A percentile compares a stretch with the other conserved stretches of the same genome.
phyloP scores from a whole-genome alignment of 1,140 invertebrate genomes.

The Tetraneura akinire region DNA sequence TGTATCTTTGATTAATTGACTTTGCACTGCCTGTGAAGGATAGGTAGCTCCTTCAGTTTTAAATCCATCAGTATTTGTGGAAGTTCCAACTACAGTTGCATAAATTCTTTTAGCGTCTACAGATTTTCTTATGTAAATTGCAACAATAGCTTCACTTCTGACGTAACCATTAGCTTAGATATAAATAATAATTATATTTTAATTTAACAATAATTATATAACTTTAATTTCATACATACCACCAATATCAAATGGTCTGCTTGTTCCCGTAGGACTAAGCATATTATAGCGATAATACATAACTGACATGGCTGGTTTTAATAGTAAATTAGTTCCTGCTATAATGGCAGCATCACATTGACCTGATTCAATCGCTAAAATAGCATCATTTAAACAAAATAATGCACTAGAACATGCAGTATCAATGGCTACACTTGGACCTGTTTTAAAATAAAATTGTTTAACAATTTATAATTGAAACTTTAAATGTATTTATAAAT shows the following conservation, averaged over 20 bases:
- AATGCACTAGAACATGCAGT: conserved; percentile 52
- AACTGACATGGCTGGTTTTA: conserved; percentile 64
- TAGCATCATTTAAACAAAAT: conserved; percentile 58
- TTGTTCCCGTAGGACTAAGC: conserved; percentile 35
- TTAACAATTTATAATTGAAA: neutral
- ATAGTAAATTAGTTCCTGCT: conserved; percentile 63
- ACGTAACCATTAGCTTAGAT: conserved; percentile 66
- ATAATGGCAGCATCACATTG: conserved; percentile 69
- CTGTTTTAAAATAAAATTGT: conserved; percentile 13
- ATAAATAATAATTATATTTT: neutral
- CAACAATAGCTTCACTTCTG: conserved; percentile 66
- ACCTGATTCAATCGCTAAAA: conserved; percentile 63
- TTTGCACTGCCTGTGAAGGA: conserved; percentile 34
- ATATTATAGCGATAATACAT: conserved; percentile 58
- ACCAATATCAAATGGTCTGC: conserved; percentile 49
- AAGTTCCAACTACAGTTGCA: conserved; percentile 64
- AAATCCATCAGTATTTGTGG: conserved; percentile 66
- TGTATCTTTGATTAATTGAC: conserved; percentile 40
- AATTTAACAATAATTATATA: neutral
- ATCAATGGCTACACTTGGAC: conserved; percentile 53
- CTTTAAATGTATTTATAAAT: neutral
- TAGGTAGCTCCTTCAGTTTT: conserved; percentile 58
- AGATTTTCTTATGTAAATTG: conserved; percentile 64
- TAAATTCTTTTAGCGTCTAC: conserved; percentile 65
- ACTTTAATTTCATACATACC: conserved; percentile 25